Conservation (phyloP, 2,888 invertebrate species). For the Oligia fasciuncula region DNA sequence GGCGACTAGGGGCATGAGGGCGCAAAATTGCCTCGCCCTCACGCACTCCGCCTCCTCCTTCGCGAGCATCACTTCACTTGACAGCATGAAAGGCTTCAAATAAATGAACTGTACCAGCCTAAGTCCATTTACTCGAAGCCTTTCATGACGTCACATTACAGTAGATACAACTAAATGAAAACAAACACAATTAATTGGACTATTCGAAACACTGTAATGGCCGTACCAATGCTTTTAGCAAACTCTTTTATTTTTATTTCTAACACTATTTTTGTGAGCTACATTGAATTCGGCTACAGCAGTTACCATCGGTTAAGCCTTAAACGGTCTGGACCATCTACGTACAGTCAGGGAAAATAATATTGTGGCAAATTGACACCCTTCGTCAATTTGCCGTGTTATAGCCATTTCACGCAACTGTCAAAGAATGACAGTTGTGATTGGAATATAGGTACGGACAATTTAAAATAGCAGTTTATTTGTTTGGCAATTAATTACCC, state of each 20-base stretch:
- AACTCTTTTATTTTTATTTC: not conserved
- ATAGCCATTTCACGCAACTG: not conserved
- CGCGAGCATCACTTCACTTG: too few species aligned
- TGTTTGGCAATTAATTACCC: not conserved
- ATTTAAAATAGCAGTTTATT: not conserved
- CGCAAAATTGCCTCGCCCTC: too few species aligned
- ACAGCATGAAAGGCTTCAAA: too few species aligned
- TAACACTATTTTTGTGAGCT: not conserved
- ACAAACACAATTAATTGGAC: not conserved
- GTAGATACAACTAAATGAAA: conserved; percentile 7
- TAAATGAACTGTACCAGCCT: not conserved
- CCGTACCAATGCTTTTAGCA: not conserved
- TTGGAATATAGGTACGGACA: not conserved
- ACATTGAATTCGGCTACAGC: not conserved
- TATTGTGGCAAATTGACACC: too few species aligned
- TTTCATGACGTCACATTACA: not conserved
- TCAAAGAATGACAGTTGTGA: not conserved
- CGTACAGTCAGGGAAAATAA: not conserved
- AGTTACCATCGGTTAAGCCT: not conserved
- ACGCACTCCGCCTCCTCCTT: too few species aligned
- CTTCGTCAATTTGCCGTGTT: too few species aligned
- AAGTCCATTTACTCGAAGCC: not conserved
- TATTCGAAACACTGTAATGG: not conserved
- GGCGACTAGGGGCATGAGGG: too few species aligned
- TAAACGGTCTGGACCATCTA: not conserved